These are phyloP conservation scores for Ridgeia piscesae DNA, from an alignment of 1,140 invertebrate species.

Conservation along the genomic window DNA sequence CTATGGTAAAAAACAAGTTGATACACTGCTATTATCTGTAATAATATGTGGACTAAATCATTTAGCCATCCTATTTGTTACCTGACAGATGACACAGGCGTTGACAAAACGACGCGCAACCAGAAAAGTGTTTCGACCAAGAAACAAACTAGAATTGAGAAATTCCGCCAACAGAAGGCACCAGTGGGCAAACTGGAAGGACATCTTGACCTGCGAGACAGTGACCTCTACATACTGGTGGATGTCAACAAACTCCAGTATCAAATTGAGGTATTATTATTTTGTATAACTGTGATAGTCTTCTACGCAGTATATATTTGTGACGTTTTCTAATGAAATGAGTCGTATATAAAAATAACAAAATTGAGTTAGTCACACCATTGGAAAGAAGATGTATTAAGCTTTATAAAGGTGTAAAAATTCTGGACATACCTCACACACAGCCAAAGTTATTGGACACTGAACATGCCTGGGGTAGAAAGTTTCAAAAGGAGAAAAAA, in stretches of 20 bases:
- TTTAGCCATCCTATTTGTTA: background rate
- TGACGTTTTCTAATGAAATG: background rate
- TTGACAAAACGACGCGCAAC: background rate
- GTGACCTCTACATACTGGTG: conserved; percentile 53
- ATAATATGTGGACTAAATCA: background rate
- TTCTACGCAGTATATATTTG: background rate
- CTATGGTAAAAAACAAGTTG: no score
- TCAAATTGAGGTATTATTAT: conserved; percentile 48
- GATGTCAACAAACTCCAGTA: conserved; percentile 56
- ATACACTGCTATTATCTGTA: no score
- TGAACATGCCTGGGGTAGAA: no score
- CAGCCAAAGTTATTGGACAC: no score
- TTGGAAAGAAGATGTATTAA: no score
- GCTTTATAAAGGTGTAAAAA: no score
- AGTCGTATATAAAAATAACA: no score
- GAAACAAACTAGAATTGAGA: conserved; percentile 34
- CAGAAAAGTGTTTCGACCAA: background rate
- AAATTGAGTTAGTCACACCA: no score
- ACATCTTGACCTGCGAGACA: conserved; percentile 45
- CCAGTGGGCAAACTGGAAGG: conserved; percentile 39
- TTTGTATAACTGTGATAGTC: background rate
- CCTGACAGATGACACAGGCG: background rate
- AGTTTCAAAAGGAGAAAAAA: no score
- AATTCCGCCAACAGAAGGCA: conserved; percentile 44
- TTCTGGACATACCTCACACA: no score